Conservation (phyloP, 2,797 vertebrate genomes). For the Tenualosa ilisha region DNA sequence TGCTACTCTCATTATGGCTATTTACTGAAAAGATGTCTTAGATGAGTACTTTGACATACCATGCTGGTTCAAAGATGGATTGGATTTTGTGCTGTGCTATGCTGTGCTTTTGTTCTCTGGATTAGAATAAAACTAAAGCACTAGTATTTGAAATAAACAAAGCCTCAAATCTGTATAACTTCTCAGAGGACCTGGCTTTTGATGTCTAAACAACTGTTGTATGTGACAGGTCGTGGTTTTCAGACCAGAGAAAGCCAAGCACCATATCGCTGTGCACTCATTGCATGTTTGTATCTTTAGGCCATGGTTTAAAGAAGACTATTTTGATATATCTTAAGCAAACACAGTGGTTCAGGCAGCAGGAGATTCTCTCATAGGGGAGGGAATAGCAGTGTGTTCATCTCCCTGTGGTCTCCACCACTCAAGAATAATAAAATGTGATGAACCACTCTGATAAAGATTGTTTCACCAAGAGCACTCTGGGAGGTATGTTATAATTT, state of each 20-base stretch:
- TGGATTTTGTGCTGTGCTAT: background rate
- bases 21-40: too few relatives aligned
- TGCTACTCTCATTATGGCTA: background rate
- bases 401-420: background rate
- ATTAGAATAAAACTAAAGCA: background rate
- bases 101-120: too few relatives aligned
- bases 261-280: background rate
- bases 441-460: slow-evolving; percentile 34
- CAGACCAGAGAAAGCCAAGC: background rate
- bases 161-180: background rate
- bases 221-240: background rate
- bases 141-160: background rate
- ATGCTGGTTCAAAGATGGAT: background rate
- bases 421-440: slow-evolving; percentile 34
- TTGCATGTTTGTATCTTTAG: background rate
- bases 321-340: background rate
- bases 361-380: background rate
- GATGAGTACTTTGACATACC: background rate
- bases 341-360: slow-evolving; percentile 19
- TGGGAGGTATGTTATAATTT: slow-evolving; percentile 26
- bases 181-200: background rate
- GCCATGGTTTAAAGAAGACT: background rate
- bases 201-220: background rate
- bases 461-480: slow-evolving; percentile 11
- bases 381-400: background rate